These are phyloP conservation scores for Macroglossus sobrinus DNA, from an alignment of 2,113 vertebrate genomes.

Conservation along the genomic window DNA sequence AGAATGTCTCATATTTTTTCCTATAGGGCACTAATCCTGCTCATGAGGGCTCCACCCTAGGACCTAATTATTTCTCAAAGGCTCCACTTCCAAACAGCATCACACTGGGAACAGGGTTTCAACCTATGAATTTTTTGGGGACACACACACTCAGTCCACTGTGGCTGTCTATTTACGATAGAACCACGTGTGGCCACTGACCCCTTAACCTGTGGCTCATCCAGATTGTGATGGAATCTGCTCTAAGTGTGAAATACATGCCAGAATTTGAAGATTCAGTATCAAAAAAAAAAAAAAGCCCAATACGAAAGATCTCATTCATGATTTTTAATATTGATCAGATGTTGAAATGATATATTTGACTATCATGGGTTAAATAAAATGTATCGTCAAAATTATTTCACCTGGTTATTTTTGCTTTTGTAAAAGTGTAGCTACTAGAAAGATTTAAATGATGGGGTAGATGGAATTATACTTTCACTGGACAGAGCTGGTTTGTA, in stretches of 20 bases:
- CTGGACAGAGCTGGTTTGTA: neutral
- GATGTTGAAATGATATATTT: neutral
- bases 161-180: neutral
- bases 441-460: neutral
- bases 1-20: neutral
- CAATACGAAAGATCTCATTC: neutral
- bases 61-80: neutral
- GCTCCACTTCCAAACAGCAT: neutral
- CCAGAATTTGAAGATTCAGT: neutral
- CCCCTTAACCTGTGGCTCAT: neutral
- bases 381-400: neutral
- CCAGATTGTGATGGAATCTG: neutral
- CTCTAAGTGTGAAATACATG: neutral
- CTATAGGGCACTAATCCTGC: neutral
- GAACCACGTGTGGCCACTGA: neutral
- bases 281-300: neutral
- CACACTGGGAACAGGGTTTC: neutral
- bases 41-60: neutral
- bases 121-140: neutral
- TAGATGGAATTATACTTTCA: neutral
- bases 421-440: neutral
- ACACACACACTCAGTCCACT: accelerated
- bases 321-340: neutral
- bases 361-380: neutral
- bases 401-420: neutral